Percentiles rank a stretch among this genome's conserved stretches.
phyloP scores from a whole-genome alignment of 1,140 invertebrate genomes.

The Notospermus geniculatus region DNA sequence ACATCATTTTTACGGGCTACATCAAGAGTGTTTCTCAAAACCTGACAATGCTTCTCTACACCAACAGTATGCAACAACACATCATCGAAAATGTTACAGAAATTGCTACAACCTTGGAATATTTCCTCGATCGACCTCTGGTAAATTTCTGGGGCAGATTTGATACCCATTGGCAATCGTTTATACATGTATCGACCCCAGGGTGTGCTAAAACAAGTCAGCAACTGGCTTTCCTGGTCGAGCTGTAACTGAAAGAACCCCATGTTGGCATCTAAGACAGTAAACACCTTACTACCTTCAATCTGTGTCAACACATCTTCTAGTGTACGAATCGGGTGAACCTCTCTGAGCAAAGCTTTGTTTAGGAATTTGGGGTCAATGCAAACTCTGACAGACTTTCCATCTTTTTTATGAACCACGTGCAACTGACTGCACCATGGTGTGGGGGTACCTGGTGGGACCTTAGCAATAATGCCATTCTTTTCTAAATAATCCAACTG shows the following conservation, averaged over 20 bases:
- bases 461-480: neutral
- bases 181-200: neutral
- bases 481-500: neutral
- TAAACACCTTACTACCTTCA: neutral
- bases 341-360: neutral
- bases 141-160: neutral
- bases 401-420: too few species aligned
- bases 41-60: neutral
- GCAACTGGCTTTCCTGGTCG: neutral
- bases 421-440: neutral
- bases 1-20: neutral
- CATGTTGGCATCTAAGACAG: neutral
- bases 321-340: neutral
- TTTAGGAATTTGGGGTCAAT: neutral
- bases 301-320: neutral
- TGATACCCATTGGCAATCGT: conserved; percentile 1
- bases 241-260: neutral
- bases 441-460: neutral
- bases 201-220: neutral
- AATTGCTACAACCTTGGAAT: neutral
- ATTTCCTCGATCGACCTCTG: neutral
- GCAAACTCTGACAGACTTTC: neutral
- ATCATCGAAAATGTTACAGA: neutral
- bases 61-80: neutral
- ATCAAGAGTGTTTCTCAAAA: neutral